Base-by-base conservation (phyloP, 2,888 invertebrate genomes). In the Mesorhabditis spiculigera region DNA sequence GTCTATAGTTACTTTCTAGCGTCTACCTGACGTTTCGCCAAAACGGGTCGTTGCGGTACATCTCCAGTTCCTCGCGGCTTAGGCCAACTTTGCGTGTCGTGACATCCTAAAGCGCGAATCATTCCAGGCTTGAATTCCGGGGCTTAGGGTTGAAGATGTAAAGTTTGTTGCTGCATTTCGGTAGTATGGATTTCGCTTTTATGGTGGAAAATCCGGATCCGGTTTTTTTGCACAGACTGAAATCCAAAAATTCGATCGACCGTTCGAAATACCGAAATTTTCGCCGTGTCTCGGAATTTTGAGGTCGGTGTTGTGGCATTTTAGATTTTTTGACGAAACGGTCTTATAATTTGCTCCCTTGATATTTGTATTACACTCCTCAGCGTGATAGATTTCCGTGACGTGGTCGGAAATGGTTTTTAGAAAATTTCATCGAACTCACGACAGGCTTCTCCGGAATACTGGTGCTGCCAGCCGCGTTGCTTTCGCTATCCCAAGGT, bases 401-500 rank as follows among this genome's bases (percentile, higher is more conserved):
- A 28, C 28, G 28, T 28, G 28, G 28, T 28, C 28, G 28, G 28
- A 28, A 28, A 28, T 28, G 28, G 28, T 28, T 28, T 28, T 28
- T 28, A 28, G 28, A 28, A 28, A 28, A 28, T 28, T 28, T 28
- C 28, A 28, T 28, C 28, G 3, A 28, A 28, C 58, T 50, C n/a
- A 50, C 58, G n/a, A 50, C n/a, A 13, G 8, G 8, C 58, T 50
- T 50, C 58, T 50, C 58, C 58, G 58, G 58, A 50, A 50, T 50
- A n/a, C 58, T 50, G 10, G 58, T 50, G 10, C 10, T 13, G 10
- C n/a, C 58, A n/a, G 58, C 58, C 58, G n/a, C 58, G n/a, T 50
- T 50, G 58, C 58, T 50, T 50, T 50, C 58, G n/a, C 10, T 50
- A n/a, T 50, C 58, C 58, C 58, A 50, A 13, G 58, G 58, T 50